Conservation (phyloP, 2,888 invertebrate species). For the Alloscopus bannaensis region DNA sequence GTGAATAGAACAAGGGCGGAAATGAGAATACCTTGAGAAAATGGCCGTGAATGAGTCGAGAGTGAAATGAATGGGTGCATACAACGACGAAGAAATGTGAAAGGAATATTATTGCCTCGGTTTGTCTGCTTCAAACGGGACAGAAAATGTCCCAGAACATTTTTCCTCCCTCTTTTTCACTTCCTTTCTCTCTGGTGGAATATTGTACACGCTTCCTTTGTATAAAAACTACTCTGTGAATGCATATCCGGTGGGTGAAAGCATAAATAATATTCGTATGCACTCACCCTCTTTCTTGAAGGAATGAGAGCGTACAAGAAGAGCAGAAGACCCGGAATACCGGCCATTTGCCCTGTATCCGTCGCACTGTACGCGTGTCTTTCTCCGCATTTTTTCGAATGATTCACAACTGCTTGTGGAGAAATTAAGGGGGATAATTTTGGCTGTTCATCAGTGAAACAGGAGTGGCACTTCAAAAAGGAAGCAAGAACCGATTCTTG, state of each 20-base stretch:
- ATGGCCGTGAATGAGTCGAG: too few species aligned
- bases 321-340: conserved; percentile 42
- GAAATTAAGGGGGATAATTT: not conserved
- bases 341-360: conserved; percentile 41
- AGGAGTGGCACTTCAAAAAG: too few species aligned
- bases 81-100: not conserved
- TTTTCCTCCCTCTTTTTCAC: too few species aligned
- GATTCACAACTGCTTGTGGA: not conserved
- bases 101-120: not conserved
- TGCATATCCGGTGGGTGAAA: conserved; percentile 43
- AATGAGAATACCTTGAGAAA: conserved; percentile 46
- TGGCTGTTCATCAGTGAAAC: too few species aligned
- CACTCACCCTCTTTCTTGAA: not conserved
- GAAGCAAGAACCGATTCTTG: not conserved
- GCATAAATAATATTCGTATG: conserved; percentile 46
- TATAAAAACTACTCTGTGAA: too few species aligned
- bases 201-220: too few species aligned
- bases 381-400: not conserved
- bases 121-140: not conserved
- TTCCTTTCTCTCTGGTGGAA: too few species aligned
- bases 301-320: conserved; percentile 14
- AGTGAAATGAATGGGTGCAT: too few species aligned
- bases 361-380: not conserved
- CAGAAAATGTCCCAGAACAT: too few species aligned
- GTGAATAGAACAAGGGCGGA: conserved; percentile 40